phyloP scores from a whole-genome alignment of 2,797 vertebrate genomes.

The Sebastes taczanowskii region DNA sequence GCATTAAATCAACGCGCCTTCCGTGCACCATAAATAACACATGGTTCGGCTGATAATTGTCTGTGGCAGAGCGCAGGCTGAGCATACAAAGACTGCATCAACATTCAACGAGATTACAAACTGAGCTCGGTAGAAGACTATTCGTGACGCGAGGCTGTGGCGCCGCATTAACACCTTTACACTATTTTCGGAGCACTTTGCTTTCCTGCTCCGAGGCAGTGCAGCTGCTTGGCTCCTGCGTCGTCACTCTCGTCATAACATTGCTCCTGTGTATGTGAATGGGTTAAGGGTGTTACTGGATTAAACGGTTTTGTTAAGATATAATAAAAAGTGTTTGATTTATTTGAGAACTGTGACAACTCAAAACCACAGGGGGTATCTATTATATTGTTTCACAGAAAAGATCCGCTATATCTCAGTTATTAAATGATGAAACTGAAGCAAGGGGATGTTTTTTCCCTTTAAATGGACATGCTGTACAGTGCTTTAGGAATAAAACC shows the following conservation, averaged over 20 bases:
- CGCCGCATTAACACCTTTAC: conserved; percentile 52
- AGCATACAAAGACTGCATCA: conserved; percentile 52
- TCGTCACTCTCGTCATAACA: conserved; percentile 30
- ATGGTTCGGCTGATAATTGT: conserved; percentile 53
- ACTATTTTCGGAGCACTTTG: conserved; percentile 56
- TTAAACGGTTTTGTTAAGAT: neutral
- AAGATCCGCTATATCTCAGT: neutral
- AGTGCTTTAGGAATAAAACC: conserved; percentile 9
- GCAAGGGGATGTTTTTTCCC: neutral
- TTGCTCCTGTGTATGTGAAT: conserved; percentile 14
- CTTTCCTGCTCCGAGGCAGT: conserved; percentile 18
- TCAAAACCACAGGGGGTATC: neutral
- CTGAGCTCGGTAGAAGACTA: conserved; percentile 6
- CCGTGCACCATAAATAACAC: conserved; percentile 63
- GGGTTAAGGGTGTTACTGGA: neutral
- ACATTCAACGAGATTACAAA: conserved; percentile 42
- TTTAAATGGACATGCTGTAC: neutral
- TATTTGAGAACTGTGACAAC: neutral
- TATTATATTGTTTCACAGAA: neutral
- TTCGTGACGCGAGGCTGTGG: conserved; percentile 27
- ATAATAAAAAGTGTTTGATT: neutral
- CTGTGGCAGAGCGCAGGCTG: conserved; percentile 26
- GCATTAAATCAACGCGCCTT: conserved; percentile 41
- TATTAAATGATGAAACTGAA: conserved; percentile 18
- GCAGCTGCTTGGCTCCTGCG: conserved; percentile 37